Evolutionary conservation across 64 coral and sea anemone genomes (phyloP), one percentile per base, ranked within the genome.

Genomic region (Actinia tenebrosa): DNA sequence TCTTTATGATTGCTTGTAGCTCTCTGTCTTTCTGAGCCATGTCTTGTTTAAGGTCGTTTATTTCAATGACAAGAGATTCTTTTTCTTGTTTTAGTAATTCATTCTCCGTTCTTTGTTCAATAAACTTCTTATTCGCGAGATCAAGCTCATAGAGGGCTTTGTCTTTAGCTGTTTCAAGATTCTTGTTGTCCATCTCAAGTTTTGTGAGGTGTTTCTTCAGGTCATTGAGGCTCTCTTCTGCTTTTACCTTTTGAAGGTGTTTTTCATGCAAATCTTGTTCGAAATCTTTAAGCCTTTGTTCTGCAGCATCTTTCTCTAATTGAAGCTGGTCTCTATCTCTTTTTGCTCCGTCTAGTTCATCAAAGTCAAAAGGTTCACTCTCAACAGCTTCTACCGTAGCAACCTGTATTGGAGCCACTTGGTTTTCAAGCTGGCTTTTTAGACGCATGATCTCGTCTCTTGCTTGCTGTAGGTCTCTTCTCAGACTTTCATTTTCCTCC

Each of bases 321-420:
- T 90, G 69, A 68, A 93, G 83, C 26, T 89, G 71, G 52, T 96
- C 94, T 60, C 91, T 90, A 19, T 96, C 94, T 78, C 94, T 84
- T 46, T 90, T 96, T 20, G 91, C 78, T 56, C 91, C 91, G 85
- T 96, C 94, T 2, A 96, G 88, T 7, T 85, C 83, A 45, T 96
- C 94, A 25, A 89, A 87, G 81, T 92, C 88, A 62, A 90, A 86
- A 1, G 91, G 94, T 26, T 78, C 46, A 53, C 88, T 88, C 45
- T 96, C 94, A 8, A 96, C 94, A 60, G 83, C 68, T 64, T 87
- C 79, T 8, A 96, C 94, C 20, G 91, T 87, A 19, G 91, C 84
- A 6, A 96, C 94, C 72, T 93, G 85, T 27, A 92, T 64, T 53
- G 83, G 83, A 58, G 83, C 83, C 19, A 61, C 30, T 64, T 85